These are phyloP conservation scores for Drosophila meridiana DNA, from an alignment of 2,888 invertebrate genomes.

Conservation along the genomic window DNA sequence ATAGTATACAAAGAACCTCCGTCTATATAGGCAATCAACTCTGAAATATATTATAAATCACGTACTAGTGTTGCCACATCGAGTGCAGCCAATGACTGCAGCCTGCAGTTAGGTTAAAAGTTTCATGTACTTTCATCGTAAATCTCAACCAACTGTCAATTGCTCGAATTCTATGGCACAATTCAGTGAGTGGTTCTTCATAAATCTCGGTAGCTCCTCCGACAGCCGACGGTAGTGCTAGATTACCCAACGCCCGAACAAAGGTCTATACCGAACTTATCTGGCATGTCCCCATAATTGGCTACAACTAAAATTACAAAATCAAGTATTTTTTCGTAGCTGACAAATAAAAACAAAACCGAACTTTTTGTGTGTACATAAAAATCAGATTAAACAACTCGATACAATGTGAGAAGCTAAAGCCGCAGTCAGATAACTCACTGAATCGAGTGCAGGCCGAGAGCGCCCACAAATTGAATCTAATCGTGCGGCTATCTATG, in stretches of 20 bases:
- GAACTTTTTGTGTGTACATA: slow-evolving; percentile 42
- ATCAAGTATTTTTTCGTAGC: slow-evolving; percentile 36
- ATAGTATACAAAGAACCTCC: background rate
- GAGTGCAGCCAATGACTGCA: background rate
- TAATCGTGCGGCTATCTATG: slow-evolving; percentile 75
- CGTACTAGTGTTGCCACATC: slow-evolving; percentile 17
- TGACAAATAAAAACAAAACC: slow-evolving; percentile 6
- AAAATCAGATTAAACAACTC: slow-evolving; percentile 69
- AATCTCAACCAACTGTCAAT: slow-evolving; percentile 80
- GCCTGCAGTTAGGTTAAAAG: background rate
- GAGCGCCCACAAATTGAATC: slow-evolving; percentile 70
- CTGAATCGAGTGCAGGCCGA: slow-evolving; percentile 35
- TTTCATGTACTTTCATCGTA: slow-evolving; percentile 55
- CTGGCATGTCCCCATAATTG: slow-evolving; percentile 59
- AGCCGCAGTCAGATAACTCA: slow-evolving; percentile 41
- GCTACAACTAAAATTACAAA: slow-evolving; percentile 77
- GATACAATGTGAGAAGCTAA: slow-evolving; percentile 42
- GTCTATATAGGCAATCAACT: background rate
- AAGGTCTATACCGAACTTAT: slow-evolving; percentile 31
- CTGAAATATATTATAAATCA: slow-evolving; percentile 4
- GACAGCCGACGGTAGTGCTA: background rate
- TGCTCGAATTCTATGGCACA: slow-evolving; percentile 68
- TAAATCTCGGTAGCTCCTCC: slow-evolving; percentile 64
- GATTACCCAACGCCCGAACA: slow-evolving; percentile 38
- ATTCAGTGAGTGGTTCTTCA: slow-evolving; percentile 74